phyloP scores from a whole-genome alignment of 2,888 invertebrate species.

The Amaurobius ferox region DNA sequence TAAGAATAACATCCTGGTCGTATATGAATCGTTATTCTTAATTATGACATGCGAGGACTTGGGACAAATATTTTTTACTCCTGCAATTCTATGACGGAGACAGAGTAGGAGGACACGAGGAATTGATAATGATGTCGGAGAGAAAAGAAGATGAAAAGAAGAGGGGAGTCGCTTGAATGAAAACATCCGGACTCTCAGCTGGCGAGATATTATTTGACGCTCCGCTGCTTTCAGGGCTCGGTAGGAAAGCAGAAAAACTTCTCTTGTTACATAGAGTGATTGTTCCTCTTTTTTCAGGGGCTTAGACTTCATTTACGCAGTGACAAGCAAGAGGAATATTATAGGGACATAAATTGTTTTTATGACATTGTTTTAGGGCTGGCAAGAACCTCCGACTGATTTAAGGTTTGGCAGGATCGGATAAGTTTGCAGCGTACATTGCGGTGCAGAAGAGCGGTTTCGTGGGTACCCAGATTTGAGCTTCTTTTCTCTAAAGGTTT shows the following conservation, averaged over 20 bases:
- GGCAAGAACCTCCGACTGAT: neutral
- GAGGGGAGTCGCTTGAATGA: neutral
- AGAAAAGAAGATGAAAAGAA: constrained; percentile 18
- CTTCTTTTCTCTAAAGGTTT: neutral
- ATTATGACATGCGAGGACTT: too few species aligned
- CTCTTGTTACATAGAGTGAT: constrained; percentile 31
- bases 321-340: constrained; percentile 37
- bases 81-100: too few species aligned
- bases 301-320: constrained; percentile 49
- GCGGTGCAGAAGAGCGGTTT: neutral
- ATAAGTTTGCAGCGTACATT: neutral
- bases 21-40: too few species aligned
- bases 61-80: too few species aligned
- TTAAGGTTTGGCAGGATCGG: neutral
- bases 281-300: constrained; percentile 28
- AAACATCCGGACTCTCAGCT: constrained; percentile 36
- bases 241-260: constrained; percentile 16
- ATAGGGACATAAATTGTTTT: constrained; percentile 34
- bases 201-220: constrained; percentile 49
- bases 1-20: too few species aligned
- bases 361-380: constrained; percentile 23
- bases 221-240: constrained; percentile 24
- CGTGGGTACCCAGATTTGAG: neutral
- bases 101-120: neutral
- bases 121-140: constrained; percentile 41